Evolutionary conservation across 2,797 vertebrate species (phyloP).

Genomic region (Hipposideros larvatus): DNA sequence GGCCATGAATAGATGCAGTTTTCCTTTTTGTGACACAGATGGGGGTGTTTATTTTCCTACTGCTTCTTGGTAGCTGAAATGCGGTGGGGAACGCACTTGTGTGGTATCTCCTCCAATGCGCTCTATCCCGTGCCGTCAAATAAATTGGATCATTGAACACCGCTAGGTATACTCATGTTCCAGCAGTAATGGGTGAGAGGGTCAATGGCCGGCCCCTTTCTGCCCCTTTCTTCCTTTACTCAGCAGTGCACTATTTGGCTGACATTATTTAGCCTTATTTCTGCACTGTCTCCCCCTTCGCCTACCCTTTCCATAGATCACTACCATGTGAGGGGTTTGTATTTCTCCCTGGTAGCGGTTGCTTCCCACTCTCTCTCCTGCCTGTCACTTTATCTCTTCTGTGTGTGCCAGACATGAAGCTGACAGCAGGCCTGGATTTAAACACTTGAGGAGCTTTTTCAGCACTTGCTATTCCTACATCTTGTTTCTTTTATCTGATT

Average conservation of each 20-base stretch:
- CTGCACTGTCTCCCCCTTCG: not conserved
- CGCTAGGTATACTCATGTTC: not conserved
- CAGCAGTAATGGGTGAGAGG: not conserved
- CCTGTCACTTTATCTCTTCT: constrained; percentile 46
- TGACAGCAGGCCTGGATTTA: constrained; percentile 20
- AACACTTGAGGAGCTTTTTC: constrained; percentile 22
- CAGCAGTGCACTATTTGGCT: not conserved
- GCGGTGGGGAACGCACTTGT: not conserved
- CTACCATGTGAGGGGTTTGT: not conserved
- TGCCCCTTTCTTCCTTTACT: not conserved
- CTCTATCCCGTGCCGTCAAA: not conserved
- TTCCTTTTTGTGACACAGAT: constrained; percentile 55
- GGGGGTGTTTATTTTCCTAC: constrained; percentile 29
- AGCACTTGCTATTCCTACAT: constrained; percentile 20
- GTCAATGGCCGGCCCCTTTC: not conserved
- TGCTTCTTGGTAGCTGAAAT: not conserved
- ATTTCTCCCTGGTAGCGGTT: not conserved
- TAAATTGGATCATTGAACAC: constrained; percentile 50
- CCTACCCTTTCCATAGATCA: not conserved
- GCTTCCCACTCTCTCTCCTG: not conserved
- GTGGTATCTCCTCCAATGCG: not conserved
- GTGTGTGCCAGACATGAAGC: constrained; percentile 39
- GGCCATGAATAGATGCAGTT: constrained; percentile 43
- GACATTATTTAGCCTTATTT: not conserved
- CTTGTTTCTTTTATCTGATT: constrained; percentile 72